These are phyloP conservation scores for Rhinichthys osculus DNA, from an alignment of 2,797 vertebrate genomes.

Conservation along the genomic window DNA sequence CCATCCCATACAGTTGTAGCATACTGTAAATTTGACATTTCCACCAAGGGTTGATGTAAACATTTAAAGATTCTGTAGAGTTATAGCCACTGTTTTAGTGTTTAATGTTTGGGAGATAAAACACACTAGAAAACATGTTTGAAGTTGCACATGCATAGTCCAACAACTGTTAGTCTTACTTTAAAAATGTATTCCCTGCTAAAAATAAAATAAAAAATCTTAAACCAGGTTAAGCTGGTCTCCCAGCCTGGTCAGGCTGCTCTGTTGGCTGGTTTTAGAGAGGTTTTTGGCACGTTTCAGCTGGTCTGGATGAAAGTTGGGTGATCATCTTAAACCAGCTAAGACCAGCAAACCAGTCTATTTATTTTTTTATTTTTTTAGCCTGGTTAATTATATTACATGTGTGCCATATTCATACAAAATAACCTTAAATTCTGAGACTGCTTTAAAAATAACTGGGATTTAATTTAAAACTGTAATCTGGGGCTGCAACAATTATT, in stretches of 20 bases:
- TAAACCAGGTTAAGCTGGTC: neutral
- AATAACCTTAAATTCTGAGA: neutral
- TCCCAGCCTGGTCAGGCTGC: neutral
- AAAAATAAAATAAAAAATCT: neutral
- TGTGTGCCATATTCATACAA: neutral
- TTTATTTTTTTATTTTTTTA: too few species aligned
- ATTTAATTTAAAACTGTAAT: neutral
- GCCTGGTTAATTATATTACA: neutral
- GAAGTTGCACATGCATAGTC: neutral
- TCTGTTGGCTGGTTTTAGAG: neutral
- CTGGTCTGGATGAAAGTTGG: neutral
- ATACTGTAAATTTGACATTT: constrained; percentile 20
- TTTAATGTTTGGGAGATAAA: neutral
- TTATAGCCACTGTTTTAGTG: neutral
- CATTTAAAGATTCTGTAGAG: neutral
- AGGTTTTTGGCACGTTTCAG: neutral
- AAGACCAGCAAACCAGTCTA: neutral
- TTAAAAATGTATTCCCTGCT: neutral
- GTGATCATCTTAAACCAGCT: neutral
- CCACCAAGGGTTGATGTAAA: neutral
- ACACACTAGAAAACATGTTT: neutral
- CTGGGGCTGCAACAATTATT: neutral
- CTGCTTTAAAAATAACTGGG: neutral
- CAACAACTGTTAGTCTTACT: neutral
- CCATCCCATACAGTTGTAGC: constrained; percentile 21